Conservation (phyloP, 1,140 invertebrate genomes). For the Drosophila equinoxialis region DNA sequence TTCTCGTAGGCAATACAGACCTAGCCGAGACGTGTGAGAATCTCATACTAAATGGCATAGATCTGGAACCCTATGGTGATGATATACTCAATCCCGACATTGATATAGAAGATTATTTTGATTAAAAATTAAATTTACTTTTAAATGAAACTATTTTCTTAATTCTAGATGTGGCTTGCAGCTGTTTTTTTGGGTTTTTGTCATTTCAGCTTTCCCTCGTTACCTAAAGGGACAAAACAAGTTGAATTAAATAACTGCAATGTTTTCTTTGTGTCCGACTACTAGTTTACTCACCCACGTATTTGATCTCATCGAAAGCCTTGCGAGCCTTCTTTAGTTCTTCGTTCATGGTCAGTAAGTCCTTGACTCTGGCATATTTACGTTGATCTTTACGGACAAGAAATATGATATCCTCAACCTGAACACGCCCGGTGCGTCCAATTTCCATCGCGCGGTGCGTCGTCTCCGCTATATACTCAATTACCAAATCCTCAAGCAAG, state of each 20-base stretch:
- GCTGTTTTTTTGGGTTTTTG: conserved; percentile 50
- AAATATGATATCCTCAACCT: conserved; percentile 99
- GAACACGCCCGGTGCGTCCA: conserved; percentile 95
- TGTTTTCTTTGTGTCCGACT: not conserved
- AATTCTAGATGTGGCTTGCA: conserved; percentile 29
- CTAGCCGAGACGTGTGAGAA: conserved; percentile 99
- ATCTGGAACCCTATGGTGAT: conserved; percentile 94
- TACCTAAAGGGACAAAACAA: conserved; percentile 47
- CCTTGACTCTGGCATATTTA: conserved; percentile 99
- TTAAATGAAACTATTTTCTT: conserved; percentile 18
- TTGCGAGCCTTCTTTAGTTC: conserved; percentile 99
- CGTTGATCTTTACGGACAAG: conserved; percentile 98
- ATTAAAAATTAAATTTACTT: conserved; percentile 85
- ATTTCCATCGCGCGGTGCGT: conserved; percentile 98
- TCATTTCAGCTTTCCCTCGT: conserved; percentile 81
- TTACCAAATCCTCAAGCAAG: conserved; percentile 97
- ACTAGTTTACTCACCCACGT: conserved; percentile 84
- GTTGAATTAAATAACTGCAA: not conserved
- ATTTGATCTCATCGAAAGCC: conserved; percentile 99
- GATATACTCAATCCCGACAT: conserved; percentile 97
- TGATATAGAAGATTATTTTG: conserved; percentile 99
- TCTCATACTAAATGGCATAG: conserved; percentile 97
- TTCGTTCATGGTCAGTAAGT: conserved; percentile 99
- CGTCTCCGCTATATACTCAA: conserved; percentile 99
- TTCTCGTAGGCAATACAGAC: conserved; percentile 98